phyloP scores from a whole-genome alignment of 64 coral and sea anemone genomes.

The Montipora cactus region DNA sequence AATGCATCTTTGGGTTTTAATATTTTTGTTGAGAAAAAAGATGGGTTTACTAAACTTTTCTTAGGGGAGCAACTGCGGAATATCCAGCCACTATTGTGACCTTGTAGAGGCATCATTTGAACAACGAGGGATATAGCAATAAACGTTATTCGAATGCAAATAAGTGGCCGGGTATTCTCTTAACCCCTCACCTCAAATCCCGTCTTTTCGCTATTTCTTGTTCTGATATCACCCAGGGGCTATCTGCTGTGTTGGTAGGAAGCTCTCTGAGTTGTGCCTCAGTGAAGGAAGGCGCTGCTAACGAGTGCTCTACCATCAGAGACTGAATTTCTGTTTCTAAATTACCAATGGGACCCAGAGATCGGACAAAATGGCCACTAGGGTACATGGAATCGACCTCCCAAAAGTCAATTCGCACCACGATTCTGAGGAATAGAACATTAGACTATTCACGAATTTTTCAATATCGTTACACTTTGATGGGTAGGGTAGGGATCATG shows the following conservation, averaged over 20 bases:
- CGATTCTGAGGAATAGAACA: slow-evolving; percentile 31
- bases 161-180: no score
- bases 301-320: slow-evolving; percentile 87
- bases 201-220: slow-evolving; percentile 67
- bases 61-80: no score
- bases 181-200: slow-evolving; percentile 76
- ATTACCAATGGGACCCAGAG: slow-evolving; percentile 79
- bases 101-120: no score
- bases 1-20: no score
- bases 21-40: no score
- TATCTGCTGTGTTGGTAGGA: slow-evolving; percentile 64
- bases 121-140: no score
- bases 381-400: slow-evolving; percentile 86
- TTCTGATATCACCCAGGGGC: slow-evolving; percentile 78
- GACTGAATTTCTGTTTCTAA: slow-evolving; percentile 84
- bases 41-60: no score
- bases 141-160: no score
- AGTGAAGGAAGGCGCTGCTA: slow-evolving; percentile 82
- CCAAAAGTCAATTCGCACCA: slow-evolving; percentile 95
- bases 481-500: no score
- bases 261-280: slow-evolving; percentile 85
- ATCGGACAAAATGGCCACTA: slow-evolving; percentile 89
- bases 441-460: background rate
- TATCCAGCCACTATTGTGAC: no score
- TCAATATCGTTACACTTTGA: no score